A percentile compares a stretch with the other conserved stretches of the same genome.
These are phyloP conservation scores for Platycheirus rosarum DNA, from an alignment of 2,888 invertebrate species.

Conservation along the genomic window DNA sequence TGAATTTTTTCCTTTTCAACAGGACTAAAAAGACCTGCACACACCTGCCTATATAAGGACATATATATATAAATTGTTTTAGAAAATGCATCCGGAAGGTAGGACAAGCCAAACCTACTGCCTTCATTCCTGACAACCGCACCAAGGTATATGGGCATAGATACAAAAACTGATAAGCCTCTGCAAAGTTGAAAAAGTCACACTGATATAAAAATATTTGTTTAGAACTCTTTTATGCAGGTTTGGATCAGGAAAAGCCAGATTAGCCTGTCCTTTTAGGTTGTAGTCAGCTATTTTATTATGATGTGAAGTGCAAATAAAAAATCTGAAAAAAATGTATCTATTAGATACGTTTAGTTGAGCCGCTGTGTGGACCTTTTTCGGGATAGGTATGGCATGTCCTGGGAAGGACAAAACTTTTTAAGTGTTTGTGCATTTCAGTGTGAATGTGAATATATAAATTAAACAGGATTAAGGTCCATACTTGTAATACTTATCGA, in stretches of 20 bases:
- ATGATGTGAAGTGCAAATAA: background rate
- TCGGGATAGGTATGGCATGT: too few species aligned
- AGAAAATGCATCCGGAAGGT: slow-evolving; percentile 3
- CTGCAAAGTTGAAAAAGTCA: slow-evolving; percentile 39
- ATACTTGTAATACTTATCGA: too few species aligned
- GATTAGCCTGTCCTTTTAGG: background rate
- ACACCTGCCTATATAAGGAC: background rate
- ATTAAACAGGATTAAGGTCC: too few species aligned
- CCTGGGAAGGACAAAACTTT: too few species aligned
- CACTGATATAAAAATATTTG: slow-evolving; percentile 33
- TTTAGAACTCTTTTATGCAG: slow-evolving; percentile 36
- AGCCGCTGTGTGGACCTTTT: too few species aligned
- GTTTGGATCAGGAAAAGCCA: slow-evolving; percentile 17
- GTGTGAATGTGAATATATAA: too few species aligned
- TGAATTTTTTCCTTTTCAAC: slow-evolving; percentile 33
- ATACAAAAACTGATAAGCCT: slow-evolving; percentile 24
- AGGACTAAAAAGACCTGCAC: slow-evolving; percentile 6
- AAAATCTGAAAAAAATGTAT: background rate
- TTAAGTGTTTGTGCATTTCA: too few species aligned
- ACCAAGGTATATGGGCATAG: background rate
- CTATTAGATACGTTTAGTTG: too few species aligned
- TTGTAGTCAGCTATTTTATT: slow-evolving; percentile 4
- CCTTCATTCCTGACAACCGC: background rate
- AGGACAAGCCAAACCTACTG: slow-evolving; percentile 10
- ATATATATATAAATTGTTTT: slow-evolving; percentile 7